Evolutionary conservation across 2,113 vertebrate genomes (phyloP), one percentile per base, ranked within the genome.

Genomic region (Salminus brasiliensis): DNA sequence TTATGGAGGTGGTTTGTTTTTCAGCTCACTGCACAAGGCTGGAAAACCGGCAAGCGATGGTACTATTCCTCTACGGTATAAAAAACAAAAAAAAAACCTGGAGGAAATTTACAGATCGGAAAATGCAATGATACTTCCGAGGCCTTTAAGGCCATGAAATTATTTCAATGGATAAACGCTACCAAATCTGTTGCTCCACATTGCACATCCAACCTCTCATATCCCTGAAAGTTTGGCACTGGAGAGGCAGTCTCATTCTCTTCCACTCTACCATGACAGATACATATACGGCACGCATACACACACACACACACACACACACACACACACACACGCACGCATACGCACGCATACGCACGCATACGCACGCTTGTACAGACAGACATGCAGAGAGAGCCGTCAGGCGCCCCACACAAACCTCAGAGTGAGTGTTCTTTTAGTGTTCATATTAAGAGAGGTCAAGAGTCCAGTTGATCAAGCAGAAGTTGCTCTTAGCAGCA

Each of bases 171-270:
- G 29, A 39, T 23, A 66, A 66, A 49, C 21, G 47, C 47, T 18
- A 18, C 60, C 12, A 5, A 63, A 39, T 66, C 34, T n/a, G 8
- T 39, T 21, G 2, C 23, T 36, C 62, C 34, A 39, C 32, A 39
- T 39, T 66, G 62, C 62, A 23, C 21, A 39, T 49, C 16, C 23
- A 69, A 57, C 25, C 65, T 55, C 25, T 49, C n/a, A 10, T 36
- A 60, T 78, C 52, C 66, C 74, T 76, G 34, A 60, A 71, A 21
- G 41, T 62, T 62, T 78, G 55, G 55, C 67, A 71, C 76, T 49
- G 32, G 21, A 43, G 53, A 60, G 53, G 13, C 53, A 34, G 43
- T 32, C 43, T 70, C 29, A 41, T 77, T 57, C 29, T n/a, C 49
- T 52, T 49, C 29, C 36, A 70, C 36, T 23, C 27, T 27, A n/a